Evolutionary conservation across 2,888 invertebrate genomes (phyloP).

Genomic region (Parnassius smintheus): DNA sequence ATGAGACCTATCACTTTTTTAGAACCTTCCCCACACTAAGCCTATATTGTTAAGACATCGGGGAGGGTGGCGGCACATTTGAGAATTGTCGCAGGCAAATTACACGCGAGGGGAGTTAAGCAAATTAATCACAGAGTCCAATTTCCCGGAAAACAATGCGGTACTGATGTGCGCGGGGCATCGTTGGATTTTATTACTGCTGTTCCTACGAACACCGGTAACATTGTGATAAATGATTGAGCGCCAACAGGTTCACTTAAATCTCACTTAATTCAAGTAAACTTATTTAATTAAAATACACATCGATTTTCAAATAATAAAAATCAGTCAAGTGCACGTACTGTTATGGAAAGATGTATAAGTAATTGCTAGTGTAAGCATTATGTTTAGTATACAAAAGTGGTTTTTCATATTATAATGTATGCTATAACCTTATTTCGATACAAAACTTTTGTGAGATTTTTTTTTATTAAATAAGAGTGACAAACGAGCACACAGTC

Average conservation of each 20-base stretch:
- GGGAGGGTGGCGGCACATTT: slow-evolving; percentile 39
- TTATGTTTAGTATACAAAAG: too few relatives aligned
- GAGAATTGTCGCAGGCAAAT: slow-evolving; percentile 59
- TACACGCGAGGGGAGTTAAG: slow-evolving; percentile 70
- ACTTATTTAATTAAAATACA: neutral
- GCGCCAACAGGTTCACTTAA: neutral
- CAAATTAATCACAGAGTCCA: slow-evolving; percentile 75
- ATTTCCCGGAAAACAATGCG: slow-evolving; percentile 76
- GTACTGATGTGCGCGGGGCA: slow-evolving; percentile 46
- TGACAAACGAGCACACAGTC: too few relatives aligned
- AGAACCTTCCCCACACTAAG: slow-evolving; percentile 20
- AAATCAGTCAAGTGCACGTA: too few relatives aligned
- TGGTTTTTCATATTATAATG: too few relatives aligned
- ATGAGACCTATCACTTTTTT: slow-evolving; percentile 33
- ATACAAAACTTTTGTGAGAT: too few relatives aligned
- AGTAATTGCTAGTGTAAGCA: too few relatives aligned
- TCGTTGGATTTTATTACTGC: slow-evolving; percentile 57
- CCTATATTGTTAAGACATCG: slow-evolving; percentile 18
- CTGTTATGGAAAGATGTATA: too few relatives aligned
- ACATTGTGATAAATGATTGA: slow-evolving; percentile 4
- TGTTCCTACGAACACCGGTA: slow-evolving; percentile 12
- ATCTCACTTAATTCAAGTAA: neutral
- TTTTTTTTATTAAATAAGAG: too few relatives aligned
- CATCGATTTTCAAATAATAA: too few relatives aligned
- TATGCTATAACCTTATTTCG: too few relatives aligned